Percentiles rank a stretch among this genome's conserved stretches.
Evolutionary conservation across 2,113 vertebrate species (phyloP).

Genomic region (Furnarius figulus): DNA sequence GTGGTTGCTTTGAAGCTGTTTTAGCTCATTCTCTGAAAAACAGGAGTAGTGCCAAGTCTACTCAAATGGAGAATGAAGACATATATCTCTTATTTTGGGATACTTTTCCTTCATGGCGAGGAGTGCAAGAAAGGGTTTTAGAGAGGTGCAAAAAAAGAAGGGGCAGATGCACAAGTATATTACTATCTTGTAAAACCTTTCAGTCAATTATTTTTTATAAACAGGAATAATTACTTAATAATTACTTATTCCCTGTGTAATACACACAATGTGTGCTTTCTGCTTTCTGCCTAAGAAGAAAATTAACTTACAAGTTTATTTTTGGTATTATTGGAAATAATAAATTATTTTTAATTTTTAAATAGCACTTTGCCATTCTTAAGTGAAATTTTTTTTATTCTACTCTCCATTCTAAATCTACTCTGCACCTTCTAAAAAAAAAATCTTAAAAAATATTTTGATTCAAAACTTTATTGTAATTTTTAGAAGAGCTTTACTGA

Average conservation of each 20-base stretch:
- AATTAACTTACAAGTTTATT: neutral
- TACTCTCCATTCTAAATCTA: neutral
- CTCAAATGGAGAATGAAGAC: neutral
- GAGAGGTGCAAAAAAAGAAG: neutral
- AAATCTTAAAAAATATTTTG: neutral
- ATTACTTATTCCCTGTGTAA: neutral
- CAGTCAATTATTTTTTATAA: neutral
- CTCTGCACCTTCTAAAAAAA: neutral
- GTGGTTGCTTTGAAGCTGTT: conserved; percentile 29
- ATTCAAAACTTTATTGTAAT: neutral
- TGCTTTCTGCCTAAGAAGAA: neutral
- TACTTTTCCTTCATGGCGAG: neutral
- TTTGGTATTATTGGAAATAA: neutral
- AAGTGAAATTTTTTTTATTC: neutral
- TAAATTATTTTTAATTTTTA: neutral
- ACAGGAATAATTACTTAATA: neutral
- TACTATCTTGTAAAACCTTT: neutral
- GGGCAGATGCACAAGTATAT: neutral
- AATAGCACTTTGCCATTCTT: neutral
- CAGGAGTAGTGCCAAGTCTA: neutral
- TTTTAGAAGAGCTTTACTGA: neutral
- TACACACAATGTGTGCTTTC: neutral
- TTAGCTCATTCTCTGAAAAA: neutral
- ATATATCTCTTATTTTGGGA: neutral
- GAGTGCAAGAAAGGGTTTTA: neutral